phyloP scores from a whole-genome alignment of 2,888 invertebrate species.

The Cataglyphis rosenhaueri region DNA sequence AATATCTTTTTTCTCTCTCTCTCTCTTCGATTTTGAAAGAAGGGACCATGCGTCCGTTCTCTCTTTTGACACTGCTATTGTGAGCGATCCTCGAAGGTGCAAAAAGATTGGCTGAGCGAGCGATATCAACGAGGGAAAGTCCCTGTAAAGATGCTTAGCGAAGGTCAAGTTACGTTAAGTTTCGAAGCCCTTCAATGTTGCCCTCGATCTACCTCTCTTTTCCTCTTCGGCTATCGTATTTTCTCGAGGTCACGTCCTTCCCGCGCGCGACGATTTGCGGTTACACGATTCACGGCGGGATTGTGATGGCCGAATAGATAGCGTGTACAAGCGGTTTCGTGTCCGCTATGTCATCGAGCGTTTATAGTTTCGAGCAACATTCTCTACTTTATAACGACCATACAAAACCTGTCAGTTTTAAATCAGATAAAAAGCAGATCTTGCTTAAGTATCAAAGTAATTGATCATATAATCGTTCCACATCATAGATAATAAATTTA shows the following conservation, averaged over 20 bases:
- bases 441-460: not conserved
- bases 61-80: not conserved
- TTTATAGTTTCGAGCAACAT: conserved; percentile 27
- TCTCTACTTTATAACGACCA: conserved; percentile 11
- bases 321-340: conserved; percentile 33
- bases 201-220: not conserved
- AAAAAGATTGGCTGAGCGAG: conserved; percentile 73
- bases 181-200: conserved; percentile 45
- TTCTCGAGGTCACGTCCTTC: conserved; percentile 70
- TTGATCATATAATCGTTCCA: conserved; percentile 10
- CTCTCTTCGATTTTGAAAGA: not conserved
- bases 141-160: conserved; percentile 39
- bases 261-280: conserved; percentile 65
- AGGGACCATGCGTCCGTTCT: not conserved
- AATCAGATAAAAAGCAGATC: conserved; percentile 8
- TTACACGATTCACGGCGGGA: conserved; percentile 57
- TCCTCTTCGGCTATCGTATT: conserved; percentile 19
- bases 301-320: conserved; percentile 57
- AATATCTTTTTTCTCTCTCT: not conserved
- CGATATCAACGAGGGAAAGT: conserved; percentile 52
- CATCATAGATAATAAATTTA: not conserved
- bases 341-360: conserved; percentile 41
- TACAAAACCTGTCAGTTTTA: not conserved
- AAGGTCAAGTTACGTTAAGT: conserved; percentile 67
- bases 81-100: conserved; percentile 66